A percentile compares a stretch with the other conserved stretches of the same genome.
Evolutionary conservation across 2,113 vertebrate genomes (phyloP).

Genomic region (Sturnus vulgaris): DNA sequence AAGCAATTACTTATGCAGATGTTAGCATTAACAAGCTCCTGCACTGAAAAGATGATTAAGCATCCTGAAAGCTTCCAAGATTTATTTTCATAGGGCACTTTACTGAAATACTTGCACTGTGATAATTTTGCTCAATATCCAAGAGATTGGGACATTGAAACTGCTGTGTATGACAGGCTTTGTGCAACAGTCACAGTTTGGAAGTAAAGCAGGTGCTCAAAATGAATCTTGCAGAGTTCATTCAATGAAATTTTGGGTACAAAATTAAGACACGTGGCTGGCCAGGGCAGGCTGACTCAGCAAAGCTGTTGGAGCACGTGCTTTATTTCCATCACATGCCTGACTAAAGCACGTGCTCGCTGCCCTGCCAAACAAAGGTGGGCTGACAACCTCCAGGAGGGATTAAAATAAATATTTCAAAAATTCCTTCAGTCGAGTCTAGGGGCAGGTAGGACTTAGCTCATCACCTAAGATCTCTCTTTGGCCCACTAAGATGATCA

Average conservation of each 20-base stretch:
- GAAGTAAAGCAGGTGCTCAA: background rate
- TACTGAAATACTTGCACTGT: background rate
- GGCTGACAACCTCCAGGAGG: background rate
- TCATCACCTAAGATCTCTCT: background rate
- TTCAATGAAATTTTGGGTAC: background rate
- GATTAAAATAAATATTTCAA: background rate
- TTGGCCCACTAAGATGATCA: rapidly evolving
- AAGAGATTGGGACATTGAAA: background rate
- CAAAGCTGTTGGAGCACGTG: background rate
- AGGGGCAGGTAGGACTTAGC: background rate
- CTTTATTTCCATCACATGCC: background rate
- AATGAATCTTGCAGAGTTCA: slow-evolving; percentile 1
- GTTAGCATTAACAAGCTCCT: background rate
- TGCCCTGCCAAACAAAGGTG: background rate
- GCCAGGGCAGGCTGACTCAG: slow-evolving; percentile 33
- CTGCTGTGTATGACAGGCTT: background rate
- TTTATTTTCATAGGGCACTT: background rate
- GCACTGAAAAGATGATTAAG: slow-evolving; percentile 54
- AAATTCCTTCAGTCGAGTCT: background rate
- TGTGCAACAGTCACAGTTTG: background rate
- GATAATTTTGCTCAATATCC: background rate
- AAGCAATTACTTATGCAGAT: slow-evolving; percentile 39
- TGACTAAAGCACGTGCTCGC: background rate
- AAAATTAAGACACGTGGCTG: background rate
- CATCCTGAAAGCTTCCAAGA: slow-evolving; percentile 20